phyloP scores from a whole-genome alignment of 2,797 vertebrate species.

The Mus caroli region DNA sequence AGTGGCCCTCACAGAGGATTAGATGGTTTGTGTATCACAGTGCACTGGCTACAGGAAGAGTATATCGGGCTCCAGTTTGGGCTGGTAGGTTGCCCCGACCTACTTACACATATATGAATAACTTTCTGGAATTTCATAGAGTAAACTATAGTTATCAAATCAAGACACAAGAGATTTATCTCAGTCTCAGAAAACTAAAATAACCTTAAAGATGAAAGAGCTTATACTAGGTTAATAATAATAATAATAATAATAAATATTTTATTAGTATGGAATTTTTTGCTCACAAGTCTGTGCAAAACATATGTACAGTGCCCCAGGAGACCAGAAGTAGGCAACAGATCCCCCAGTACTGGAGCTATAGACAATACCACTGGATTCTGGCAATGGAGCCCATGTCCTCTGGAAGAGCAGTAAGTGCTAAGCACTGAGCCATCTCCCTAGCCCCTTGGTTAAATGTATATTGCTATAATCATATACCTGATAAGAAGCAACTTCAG shows the following conservation, averaged over 20 bases:
- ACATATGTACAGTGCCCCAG: too few relatives aligned
- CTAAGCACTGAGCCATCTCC: background rate
- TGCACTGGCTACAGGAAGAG: background rate
- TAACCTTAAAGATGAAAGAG: background rate
- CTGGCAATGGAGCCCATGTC: background rate
- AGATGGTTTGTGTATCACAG: too few relatives aligned
- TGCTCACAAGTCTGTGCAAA: background rate
- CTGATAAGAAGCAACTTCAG: too few relatives aligned
- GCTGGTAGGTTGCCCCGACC: fast-evolving
- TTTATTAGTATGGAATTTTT: background rate
- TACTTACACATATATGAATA: too few relatives aligned
- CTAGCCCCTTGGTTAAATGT: background rate
- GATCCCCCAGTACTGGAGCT: background rate
- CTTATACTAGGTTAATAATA: background rate
- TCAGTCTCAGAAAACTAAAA: background rate
- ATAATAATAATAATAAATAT: background rate
- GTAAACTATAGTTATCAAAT: background rate
- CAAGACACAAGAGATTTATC: background rate
- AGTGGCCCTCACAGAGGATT: background rate
- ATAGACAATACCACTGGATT: background rate
- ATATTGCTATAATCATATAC: background rate
- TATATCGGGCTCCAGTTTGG: too few relatives aligned
- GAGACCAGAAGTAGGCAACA: background rate
- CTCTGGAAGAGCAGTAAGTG: background rate
- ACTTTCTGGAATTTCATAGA: background rate